These are phyloP conservation scores for Campopleginae sp. DNA, from an alignment of 2,888 invertebrate genomes.

Conservation along the genomic window DNA sequence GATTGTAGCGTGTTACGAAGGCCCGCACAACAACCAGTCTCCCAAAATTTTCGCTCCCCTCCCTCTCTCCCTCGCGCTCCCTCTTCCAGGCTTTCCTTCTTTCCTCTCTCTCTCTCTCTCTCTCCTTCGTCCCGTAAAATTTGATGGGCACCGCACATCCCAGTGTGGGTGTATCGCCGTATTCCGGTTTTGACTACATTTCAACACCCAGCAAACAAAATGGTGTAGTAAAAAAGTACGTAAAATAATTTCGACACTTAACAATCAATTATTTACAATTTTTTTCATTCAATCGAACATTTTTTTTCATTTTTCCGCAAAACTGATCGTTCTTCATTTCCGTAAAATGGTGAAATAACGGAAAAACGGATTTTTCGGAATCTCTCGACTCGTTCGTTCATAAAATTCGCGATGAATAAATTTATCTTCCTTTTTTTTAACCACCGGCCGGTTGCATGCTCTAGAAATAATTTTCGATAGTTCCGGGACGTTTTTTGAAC, in stretches of 20 bases:
- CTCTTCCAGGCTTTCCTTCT: neutral
- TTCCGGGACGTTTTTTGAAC: neutral
- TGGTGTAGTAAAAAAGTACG: neutral
- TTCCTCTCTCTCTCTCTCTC: neutral
- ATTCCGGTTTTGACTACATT: neutral
- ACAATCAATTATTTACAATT: neutral
- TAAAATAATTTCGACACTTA: neutral
- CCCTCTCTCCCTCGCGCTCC: neutral
- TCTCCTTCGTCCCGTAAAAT: neutral
- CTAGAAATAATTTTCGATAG: neutral
- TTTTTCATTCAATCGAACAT: neutral
- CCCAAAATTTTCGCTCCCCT: conserved; percentile 39
- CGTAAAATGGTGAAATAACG: neutral
- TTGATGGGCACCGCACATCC: neutral
- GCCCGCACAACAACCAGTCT: conserved; percentile 42
- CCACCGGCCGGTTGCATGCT: neutral
- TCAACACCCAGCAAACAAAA: conserved; percentile 4
- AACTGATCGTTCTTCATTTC: neutral
- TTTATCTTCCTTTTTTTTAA: neutral
- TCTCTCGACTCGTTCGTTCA: neutral
- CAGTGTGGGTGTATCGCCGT: neutral
- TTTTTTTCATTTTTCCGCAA: neutral
- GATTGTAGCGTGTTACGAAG: conserved; percentile 70
- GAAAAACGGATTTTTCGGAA: too few species aligned
- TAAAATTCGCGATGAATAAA: neutral